phyloP scores from a whole-genome alignment of 1,140 invertebrate genomes.

The Hestina assimilis region DNA sequence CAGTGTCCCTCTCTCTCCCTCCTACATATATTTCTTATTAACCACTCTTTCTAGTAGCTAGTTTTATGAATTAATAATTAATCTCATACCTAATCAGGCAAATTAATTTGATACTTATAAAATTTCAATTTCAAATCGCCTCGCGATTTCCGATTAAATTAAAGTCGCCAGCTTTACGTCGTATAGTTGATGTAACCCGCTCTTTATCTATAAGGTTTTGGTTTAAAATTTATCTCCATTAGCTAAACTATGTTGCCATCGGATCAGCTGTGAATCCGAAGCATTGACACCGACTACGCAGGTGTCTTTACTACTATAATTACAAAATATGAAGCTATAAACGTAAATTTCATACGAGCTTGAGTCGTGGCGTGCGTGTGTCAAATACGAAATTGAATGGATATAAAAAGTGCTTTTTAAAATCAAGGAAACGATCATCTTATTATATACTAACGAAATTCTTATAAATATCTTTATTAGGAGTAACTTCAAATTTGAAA shows the following conservation, averaged over 20 bases:
- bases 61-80: slow-evolving; percentile 49
- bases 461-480: no score
- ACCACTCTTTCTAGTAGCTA: slow-evolving; percentile 43
- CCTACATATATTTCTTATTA: slow-evolving; percentile 30
- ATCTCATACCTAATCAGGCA: slow-evolving; percentile 38
- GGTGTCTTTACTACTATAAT: slow-evolving; percentile 33
- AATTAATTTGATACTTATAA: slow-evolving; percentile 30
- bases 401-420: slow-evolving; percentile 6
- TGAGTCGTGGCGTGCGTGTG: slow-evolving; percentile 18
- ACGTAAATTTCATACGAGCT: slow-evolving; percentile 32
- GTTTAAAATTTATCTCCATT: slow-evolving; percentile 24
- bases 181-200: slow-evolving; percentile 13
- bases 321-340: slow-evolving; percentile 38
- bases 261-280: slow-evolving; percentile 34
- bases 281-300: slow-evolving; percentile 26
- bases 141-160: slow-evolving; percentile 16
- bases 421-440: slow-evolving; percentile 23
- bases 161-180: slow-evolving; percentile 12
- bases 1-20: slow-evolving; percentile 44
- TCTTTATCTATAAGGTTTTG: slow-evolving; percentile 11
- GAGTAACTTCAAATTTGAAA: no score
- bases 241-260: slow-evolving; percentile 24
- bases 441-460: no score
- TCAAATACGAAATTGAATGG: slow-evolving; percentile 23
- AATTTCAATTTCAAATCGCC: slow-evolving; percentile 21